Percentiles rank a stretch among this genome's conserved stretches.
phyloP scores from a whole-genome alignment of 64 coral and sea anemone genomes.

The Platygyra sinensis region DNA sequence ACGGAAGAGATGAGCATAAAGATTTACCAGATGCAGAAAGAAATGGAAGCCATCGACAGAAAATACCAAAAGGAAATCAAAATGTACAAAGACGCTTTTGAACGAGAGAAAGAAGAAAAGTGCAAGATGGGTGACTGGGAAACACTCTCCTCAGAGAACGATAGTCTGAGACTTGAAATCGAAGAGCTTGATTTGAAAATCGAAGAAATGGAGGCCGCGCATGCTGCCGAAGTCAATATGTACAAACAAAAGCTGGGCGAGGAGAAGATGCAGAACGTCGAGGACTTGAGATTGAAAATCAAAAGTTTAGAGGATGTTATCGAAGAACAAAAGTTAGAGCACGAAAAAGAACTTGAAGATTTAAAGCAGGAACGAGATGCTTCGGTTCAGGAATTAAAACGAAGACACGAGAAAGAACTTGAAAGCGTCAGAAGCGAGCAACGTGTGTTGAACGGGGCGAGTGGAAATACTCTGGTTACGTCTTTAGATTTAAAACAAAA shows the following conservation, averaged over 20 bases:
- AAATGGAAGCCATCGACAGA: constrained; percentile 90
- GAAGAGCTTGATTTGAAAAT: constrained; percentile 80
- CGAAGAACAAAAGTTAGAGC: constrained; percentile 88
- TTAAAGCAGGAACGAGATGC: constrained; percentile 39
- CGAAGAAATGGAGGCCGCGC: constrained; percentile 72
- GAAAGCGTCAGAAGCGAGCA: constrained; percentile 9
- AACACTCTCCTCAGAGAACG: constrained; percentile 64
- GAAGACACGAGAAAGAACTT: constrained; percentile 41
- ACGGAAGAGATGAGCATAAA: constrained; percentile 99
- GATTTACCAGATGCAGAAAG: constrained; percentile 97
- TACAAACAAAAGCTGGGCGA: constrained; percentile 92
- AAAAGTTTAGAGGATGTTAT: constrained; percentile 88
- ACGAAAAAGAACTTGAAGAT: constrained; percentile 66
- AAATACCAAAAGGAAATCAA: constrained; percentile 93
- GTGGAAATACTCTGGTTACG: not conserved
- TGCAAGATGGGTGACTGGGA: constrained; percentile 41
- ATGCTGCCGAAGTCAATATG: constrained; percentile 72
- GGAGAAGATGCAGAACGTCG: constrained; percentile 59
- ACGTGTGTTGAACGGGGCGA: constrained; percentile 11
- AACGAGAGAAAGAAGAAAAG: constrained; percentile 69
- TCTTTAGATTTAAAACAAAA: constrained; percentile 33
- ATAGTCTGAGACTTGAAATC: constrained; percentile 71
- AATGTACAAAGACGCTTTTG: constrained; percentile 90
- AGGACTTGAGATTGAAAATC: constrained; percentile 75
- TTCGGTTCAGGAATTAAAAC: constrained; percentile 23